Base-by-base conservation (phyloP, 2,888 invertebrate species). In the Diarsia rubi region DNA sequence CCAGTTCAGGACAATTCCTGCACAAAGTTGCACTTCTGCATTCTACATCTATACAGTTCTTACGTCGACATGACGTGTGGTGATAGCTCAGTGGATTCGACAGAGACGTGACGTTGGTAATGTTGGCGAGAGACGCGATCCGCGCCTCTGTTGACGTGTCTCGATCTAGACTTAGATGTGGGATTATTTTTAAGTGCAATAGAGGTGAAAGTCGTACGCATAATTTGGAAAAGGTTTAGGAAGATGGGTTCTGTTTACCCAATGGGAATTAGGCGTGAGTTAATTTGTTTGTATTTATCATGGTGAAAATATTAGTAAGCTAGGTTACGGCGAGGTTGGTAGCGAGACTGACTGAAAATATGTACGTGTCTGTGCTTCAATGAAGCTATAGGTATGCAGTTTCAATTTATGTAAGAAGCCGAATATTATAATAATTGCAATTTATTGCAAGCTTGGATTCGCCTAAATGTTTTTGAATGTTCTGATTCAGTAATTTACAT, bases 51-150 rank as follows among this genome's bases (percentile, higher is more conserved):
- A 69, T 8, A 12, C 1, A 19, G 59, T 45, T 31, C 31, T 42
- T 70, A 69, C 65, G 69, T 74, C 37, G 63, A 12, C 19, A 69
- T 84, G 71, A 81, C 68, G 71, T 54, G 44, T 45, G 54, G 57
- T 73, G 66, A 73, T 68, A 75, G 37, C 63, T 62, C 59, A 71
- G n/a, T 24, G 37, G 24, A 69, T 73, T 44, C 62, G 63, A 73
- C 31, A 49, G 52, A 60, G 24, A 67, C 59, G 37, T 74, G 81
- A 69, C 85, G 76, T 69, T 73, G 72, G 86, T 64, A 78, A 62
- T 16, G 42, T 44, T 42, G 4, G n/a, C 42, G 27, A 60, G 60
- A 14, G 49, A 42, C 21, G 31, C n/a, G 73, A 70, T 73, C 69
- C 45, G 67, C n/a, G 42, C 47, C 60, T 73, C 52, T 65, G 64